These are phyloP conservation scores for Saturnia pavonia DNA, from an alignment of 2,888 invertebrate species.

Conservation along the genomic window DNA sequence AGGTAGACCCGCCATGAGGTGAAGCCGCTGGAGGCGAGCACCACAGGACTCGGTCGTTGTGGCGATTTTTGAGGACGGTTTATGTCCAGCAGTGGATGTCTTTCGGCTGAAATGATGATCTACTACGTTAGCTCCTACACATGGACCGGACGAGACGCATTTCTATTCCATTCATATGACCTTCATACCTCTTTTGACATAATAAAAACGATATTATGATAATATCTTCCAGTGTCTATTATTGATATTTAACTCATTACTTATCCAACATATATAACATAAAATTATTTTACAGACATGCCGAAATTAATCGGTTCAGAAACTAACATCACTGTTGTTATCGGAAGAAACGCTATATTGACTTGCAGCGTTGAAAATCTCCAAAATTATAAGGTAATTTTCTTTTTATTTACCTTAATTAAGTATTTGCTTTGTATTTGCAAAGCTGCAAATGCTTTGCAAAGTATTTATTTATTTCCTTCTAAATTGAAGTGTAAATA, in stretches of 20 bases:
- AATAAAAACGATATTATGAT: neutral
- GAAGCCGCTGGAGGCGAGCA: no score
- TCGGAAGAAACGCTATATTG: conserved; percentile 63
- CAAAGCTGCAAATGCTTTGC: no score
- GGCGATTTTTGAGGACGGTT: no score
- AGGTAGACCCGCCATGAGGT: no score
- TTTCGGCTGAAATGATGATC: no score
- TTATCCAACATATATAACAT: neutral
- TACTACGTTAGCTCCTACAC: no score
- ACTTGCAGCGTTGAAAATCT: conserved; percentile 62
- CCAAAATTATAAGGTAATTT: conserved; percentile 58
- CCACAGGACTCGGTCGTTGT: no score
- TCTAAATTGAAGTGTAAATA: neutral
- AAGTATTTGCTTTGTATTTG: no score
- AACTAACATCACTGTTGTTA: conserved; percentile 59
- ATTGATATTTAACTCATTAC: conserved; percentile 12
- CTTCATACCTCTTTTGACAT: neutral
- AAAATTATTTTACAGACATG: conserved; percentile 45
- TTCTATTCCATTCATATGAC: neutral
- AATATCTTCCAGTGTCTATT: no score
- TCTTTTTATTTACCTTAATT: neutral
- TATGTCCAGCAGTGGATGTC: no score
- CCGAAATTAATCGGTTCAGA: conserved; percentile 55
- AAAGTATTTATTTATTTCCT: neutral
- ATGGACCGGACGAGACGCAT: neutral